Evolutionary conservation across 2,113 vertebrate genomes (phyloP), one percentile per base, ranked within the genome.

Genomic region (Poecilia latipinna): DNA sequence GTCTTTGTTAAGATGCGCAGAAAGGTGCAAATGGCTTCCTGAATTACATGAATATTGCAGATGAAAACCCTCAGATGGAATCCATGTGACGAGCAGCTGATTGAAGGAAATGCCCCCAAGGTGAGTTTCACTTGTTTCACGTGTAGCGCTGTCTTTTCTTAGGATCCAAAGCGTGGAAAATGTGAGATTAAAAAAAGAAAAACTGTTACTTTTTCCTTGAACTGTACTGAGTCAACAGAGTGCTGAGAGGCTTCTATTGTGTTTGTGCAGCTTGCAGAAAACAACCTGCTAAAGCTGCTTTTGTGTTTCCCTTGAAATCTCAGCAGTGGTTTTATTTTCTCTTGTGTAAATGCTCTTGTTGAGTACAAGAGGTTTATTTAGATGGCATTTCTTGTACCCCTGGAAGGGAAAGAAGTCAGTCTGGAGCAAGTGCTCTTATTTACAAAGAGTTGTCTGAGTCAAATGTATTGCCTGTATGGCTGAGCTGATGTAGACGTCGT

Each of bases 241-340:
- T 5, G 28, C 63, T 69, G 64, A 73, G 32, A 61, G 33, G 29
- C 60, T 77, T 29, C 19, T 42, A 75, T 70, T 82, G 74, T 83
- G 70, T 65, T 80, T 85, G 76, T 77, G 72, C 74, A 75, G 57
- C 74, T 68, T 42, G 70, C 78, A 84, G 82, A 84, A 84, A 57
- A 63, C 67, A 69, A 74, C 68, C 78, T 80, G 80, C 72, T 67
- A 37, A 29, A 48, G 57, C 65, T 68, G 78, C 70, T 39, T 79
- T 83, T 80, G 67, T 78, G 78, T 77, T 67, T 71, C 48, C 65
- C 61, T 15, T 11, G 13, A 80, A 72, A 74, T 12, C 35, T 69
- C 60, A 17, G 61, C 51, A 57, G 74, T 68, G 35, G 67, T 70
- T 68, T 57, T 44, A 32, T 74, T 54, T 17, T 68, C 24, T 72